These are phyloP conservation scores for Onychomys leucogaster DNA, from an alignment of 2,797 vertebrate genomes.

Conservation along the genomic window DNA sequence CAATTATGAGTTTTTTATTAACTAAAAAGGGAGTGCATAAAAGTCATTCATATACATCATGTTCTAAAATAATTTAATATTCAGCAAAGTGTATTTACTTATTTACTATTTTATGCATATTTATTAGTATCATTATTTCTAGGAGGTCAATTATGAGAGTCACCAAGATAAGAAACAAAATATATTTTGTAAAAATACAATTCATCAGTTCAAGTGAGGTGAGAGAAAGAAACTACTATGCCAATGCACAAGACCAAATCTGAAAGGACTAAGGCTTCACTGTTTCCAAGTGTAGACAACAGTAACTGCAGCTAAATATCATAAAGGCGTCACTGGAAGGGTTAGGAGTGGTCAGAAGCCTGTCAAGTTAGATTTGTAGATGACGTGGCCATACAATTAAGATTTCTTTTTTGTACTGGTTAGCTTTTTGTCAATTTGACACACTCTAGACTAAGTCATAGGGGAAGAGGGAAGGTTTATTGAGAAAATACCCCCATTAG, in stretches of 20 bases:
- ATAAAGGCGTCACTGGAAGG: constrained; percentile 7
- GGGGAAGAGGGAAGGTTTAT: background rate
- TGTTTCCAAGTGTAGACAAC: constrained; percentile 9
- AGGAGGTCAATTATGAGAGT: background rate
- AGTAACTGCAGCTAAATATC: background rate
- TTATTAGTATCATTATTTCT: background rate
- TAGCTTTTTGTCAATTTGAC: background rate
- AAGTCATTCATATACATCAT: background rate
- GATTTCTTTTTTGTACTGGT: background rate
- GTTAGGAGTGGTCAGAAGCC: background rate
- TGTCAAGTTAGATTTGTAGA: background rate
- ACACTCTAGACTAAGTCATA: background rate
- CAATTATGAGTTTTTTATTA: background rate
- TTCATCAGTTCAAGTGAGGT: background rate
- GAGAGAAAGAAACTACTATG: background rate
- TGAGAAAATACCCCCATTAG: background rate
- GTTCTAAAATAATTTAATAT: constrained; percentile 43
- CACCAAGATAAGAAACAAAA: background rate
- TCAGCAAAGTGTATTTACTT: constrained; percentile 31
- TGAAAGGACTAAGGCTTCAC: constrained; percentile 8
- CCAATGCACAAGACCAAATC: background rate
- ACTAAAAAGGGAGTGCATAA: background rate
- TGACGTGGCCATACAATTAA: background rate
- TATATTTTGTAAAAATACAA: background rate
- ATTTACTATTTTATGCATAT: background rate